phyloP scores from a whole-genome alignment of 2,888 invertebrate species.

The Iselma pallidipennis region DNA sequence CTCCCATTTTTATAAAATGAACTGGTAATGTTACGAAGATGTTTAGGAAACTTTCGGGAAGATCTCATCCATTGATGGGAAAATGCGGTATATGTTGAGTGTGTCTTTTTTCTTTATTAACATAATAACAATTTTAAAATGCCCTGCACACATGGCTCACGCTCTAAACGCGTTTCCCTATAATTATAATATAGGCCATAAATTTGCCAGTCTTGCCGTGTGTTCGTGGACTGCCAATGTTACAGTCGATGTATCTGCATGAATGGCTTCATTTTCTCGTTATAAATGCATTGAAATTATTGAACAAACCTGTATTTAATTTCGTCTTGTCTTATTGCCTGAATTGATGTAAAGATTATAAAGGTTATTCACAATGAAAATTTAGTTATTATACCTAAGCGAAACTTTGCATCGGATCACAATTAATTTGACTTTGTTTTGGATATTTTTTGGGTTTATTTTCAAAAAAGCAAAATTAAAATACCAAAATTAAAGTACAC shows the following conservation, averaged over 20 bases:
- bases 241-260: conserved; percentile 42
- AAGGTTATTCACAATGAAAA: conserved; percentile 9
- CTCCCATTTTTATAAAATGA: no score
- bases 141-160: background rate
- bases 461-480: no score
- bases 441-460: no score
- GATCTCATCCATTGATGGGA: background rate
- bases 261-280: conserved; percentile 54
- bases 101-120: background rate
- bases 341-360: conserved; percentile 10
- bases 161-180: conserved; percentile 27
- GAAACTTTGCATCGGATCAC: conserved; percentile 5
- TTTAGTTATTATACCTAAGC: conserved; percentile 18
- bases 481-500: no score
- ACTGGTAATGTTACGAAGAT: no score
- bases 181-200: conserved; percentile 52
- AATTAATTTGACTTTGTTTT: conserved; percentile 2
- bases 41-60: background rate
- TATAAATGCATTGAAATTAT: conserved; percentile 49
- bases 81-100: no score
- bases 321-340: conserved; percentile 27
- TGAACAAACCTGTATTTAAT: conserved; percentile 46
- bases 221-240: conserved; percentile 45
- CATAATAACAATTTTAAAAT: background rate
- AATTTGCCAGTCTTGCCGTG: conserved; percentile 42